phyloP scores from a whole-genome alignment of 2,888 invertebrate species.

The Nomada ferruginata region DNA sequence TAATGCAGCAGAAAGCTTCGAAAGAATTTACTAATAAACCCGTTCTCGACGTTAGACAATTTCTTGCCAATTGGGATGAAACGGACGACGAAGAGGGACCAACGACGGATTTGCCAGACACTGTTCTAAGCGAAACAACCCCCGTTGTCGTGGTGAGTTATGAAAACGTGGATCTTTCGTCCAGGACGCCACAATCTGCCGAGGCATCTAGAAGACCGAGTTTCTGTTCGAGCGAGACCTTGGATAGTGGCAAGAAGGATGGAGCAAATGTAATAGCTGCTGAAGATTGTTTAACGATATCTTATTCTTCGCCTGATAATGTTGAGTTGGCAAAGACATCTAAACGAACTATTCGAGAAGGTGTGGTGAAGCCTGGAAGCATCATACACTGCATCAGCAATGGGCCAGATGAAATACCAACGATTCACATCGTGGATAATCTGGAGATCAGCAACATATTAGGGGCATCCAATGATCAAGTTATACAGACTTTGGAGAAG shows the following conservation, averaged over 20 bases:
- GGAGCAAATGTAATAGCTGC: constrained; percentile 31
- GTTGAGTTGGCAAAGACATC: constrained; percentile 44
- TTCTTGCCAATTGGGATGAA: constrained; percentile 83
- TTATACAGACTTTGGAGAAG: constrained; percentile 53
- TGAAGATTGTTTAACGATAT: constrained; percentile 59
- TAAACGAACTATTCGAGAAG: constrained; percentile 43
- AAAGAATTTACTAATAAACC: constrained; percentile 77
- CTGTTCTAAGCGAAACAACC: constrained; percentile 67
- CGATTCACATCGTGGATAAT: constrained; percentile 81
- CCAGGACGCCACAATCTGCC: constrained; percentile 50
- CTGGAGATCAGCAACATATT: constrained; percentile 74
- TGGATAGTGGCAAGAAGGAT: constrained; percentile 37
- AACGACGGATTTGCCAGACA: constrained; percentile 66
- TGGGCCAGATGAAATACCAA: constrained; percentile 77
- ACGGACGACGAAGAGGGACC: constrained; percentile 81
- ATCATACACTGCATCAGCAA: constrained; percentile 78
- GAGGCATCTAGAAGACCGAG: constrained; percentile 29
- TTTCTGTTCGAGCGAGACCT: constrained; percentile 25
- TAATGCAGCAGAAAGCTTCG: constrained; percentile 59
- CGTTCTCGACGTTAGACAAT: constrained; percentile 82
- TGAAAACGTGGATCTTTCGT: constrained; percentile 69
- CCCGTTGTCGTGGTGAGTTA: constrained; percentile 75
- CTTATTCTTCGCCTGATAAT: constrained; percentile 55
- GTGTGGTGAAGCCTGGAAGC: constrained; percentile 70
- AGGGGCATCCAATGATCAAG: constrained; percentile 53